A percentile compares a stretch with the other conserved stretches of the same genome.
Conservation (phyloP, 2,888 invertebrate genomes). For the Mimas tiliae region DNA sequence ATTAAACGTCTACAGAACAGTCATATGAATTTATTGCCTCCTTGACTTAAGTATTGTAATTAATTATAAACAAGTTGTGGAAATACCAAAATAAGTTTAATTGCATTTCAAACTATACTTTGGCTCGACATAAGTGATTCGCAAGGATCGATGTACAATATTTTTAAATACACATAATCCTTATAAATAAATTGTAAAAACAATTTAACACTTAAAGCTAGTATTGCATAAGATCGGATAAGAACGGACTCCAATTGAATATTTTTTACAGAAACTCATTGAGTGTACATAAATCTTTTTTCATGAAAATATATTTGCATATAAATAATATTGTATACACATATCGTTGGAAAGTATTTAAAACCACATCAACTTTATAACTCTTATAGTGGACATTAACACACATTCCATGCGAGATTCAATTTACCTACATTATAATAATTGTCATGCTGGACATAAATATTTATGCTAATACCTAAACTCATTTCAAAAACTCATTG, state of each 20-base stretch:
- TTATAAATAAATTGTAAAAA: conserved; percentile 82
- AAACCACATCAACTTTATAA: conserved; percentile 9
- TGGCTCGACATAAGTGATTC: conserved; percentile 68
- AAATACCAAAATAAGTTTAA: conserved; percentile 49
- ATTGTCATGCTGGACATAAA: conserved; percentile 31
- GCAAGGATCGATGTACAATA: conserved; percentile 52
- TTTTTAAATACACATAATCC: conserved; percentile 61
- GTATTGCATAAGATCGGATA: conserved; percentile 81
- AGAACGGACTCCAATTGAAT: conserved; percentile 63
- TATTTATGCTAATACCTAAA: not conserved
- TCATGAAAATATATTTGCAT: conserved; percentile 35
- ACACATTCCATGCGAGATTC: conserved; percentile 42
- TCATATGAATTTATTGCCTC: conserved; percentile 47
- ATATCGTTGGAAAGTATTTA: conserved; percentile 29
- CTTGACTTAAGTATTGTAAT: conserved; percentile 36
- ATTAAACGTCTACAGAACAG: conserved; percentile 62
- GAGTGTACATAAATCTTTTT: conserved; percentile 23
- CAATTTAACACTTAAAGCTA: conserved; percentile 84
- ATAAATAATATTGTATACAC: conserved; percentile 31
- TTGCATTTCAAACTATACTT: conserved; percentile 59
- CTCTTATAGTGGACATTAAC: conserved; percentile 38
- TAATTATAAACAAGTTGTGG: conserved; percentile 41
- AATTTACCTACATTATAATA: conserved; percentile 35
- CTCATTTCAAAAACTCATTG: conserved; percentile 2
- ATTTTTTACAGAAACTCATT: conserved; percentile 40